Percentiles rank a stretch among this genome's conserved stretches.
Evolutionary conservation across 1,140 invertebrate genomes (phyloP).

Genomic region (Anastrepha ludens): DNA sequence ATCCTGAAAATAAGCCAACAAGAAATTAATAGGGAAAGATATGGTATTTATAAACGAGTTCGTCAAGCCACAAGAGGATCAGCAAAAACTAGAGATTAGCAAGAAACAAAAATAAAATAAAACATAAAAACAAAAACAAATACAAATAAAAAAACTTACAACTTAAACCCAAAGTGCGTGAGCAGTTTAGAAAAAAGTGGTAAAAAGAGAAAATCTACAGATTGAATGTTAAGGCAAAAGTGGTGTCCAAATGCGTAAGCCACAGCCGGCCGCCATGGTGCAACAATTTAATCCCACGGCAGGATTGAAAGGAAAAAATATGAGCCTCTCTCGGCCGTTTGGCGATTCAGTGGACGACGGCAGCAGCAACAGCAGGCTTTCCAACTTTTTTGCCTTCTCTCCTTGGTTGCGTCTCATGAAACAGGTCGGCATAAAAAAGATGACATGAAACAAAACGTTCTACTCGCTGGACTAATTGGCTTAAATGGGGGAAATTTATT

Average conservation of each 20-base stretch:
- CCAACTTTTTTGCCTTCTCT: conserved; percentile 2
- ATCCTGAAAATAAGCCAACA: background rate
- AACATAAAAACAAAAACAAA: too few species aligned
- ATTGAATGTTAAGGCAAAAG: background rate
- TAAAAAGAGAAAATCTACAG: too few species aligned
- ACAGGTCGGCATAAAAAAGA: conserved; percentile 54
- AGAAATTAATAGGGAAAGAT: too few species aligned
- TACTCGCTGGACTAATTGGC: conserved; percentile 72
- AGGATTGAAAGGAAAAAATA: conserved; percentile 13
- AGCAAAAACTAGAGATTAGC: background rate
- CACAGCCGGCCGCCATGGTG: background rate
- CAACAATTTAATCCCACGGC: too few species aligned
- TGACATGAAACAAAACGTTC: conserved; percentile 74
- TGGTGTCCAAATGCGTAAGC: background rate
- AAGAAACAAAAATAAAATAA: background rate
- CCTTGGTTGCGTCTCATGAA: background rate
- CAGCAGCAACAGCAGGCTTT: background rate
- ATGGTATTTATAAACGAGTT: background rate
- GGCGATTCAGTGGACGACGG: background rate
- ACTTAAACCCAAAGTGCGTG: background rate
- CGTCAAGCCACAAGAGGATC: too few species aligned
- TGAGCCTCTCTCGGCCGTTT: background rate
- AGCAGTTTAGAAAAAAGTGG: background rate
- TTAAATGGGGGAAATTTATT: conserved; percentile 73
- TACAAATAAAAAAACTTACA: background rate